These are phyloP conservation scores for Vicugna pacos DNA, from an alignment of 2,113 vertebrate species.

Conservation along the genomic window DNA sequence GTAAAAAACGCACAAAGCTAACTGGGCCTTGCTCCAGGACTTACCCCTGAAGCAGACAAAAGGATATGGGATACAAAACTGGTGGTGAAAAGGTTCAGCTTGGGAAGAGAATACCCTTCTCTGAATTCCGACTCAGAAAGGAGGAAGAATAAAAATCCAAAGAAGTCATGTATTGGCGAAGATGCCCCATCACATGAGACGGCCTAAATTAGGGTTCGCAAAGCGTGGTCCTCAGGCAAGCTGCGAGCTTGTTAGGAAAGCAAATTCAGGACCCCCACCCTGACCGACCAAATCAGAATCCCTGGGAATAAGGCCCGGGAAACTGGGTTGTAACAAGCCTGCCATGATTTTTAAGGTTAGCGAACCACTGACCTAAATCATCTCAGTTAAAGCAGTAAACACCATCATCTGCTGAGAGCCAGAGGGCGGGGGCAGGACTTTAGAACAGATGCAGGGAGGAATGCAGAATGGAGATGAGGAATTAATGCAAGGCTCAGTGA, in stretches of 20 bases:
- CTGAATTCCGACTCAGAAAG: background rate
- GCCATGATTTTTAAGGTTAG: background rate
- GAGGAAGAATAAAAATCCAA: background rate
- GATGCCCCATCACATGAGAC: background rate
- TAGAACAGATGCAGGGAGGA: background rate
- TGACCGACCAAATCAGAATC: background rate
- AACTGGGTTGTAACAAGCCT: background rate
- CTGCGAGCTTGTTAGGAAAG: background rate
- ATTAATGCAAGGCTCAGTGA: background rate
- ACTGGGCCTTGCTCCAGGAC: background rate
- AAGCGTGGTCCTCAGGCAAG: background rate
- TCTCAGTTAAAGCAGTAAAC: background rate
- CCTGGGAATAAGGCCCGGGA: background rate
- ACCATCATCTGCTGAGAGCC: background rate
- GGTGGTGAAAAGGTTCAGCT: background rate
- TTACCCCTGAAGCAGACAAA: background rate
- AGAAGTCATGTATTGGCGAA: background rate
- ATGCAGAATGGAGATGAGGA: background rate
- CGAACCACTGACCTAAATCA: slow-evolving; percentile 24
- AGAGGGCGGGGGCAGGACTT: background rate
- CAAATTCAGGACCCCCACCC: background rate
- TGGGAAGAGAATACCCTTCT: background rate
- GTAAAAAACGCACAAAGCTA: background rate
- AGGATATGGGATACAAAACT: background rate
- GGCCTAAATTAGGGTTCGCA: background rate